A percentile compares a stretch with the other conserved stretches of the same genome.
Evolutionary conservation across 2,888 invertebrate genomes (phyloP).

Genomic region (Eristalinus sepulchralis): DNA sequence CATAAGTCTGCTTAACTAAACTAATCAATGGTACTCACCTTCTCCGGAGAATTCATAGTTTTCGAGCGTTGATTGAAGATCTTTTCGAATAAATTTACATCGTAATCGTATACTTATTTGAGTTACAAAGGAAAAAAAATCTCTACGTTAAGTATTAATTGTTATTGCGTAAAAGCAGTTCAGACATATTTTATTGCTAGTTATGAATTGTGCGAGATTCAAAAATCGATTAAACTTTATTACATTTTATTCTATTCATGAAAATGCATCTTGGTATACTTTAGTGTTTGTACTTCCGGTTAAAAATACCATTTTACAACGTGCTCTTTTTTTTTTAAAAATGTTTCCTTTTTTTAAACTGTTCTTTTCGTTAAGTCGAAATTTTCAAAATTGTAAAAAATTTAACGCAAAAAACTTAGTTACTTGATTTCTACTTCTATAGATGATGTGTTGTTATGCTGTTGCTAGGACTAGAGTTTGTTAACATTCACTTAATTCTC

Average conservation of each 20-base stretch:
- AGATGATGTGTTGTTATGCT: slow-evolving; percentile 59
- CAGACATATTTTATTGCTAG: slow-evolving; percentile 38
- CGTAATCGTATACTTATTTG: slow-evolving; percentile 23
- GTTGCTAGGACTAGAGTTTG: slow-evolving; percentile 26
- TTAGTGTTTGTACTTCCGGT: slow-evolving; percentile 78
- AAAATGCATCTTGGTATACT: slow-evolving; percentile 59
- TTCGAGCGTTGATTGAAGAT: slow-evolving; percentile 60
- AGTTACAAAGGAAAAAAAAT: background rate
- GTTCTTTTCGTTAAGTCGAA: slow-evolving; percentile 57
- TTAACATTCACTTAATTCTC: background rate
- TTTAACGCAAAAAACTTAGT: slow-evolving; percentile 48
- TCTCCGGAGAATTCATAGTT: slow-evolving; percentile 32
- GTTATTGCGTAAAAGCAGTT: too few species aligned
- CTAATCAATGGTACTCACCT: slow-evolving; percentile 49
- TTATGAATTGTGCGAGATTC: slow-evolving; percentile 42
- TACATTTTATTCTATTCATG: slow-evolving; percentile 39
- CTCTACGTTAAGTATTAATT: background rate
- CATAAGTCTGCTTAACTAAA: background rate
- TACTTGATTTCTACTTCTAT: slow-evolving; percentile 11
- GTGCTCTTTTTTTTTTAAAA: slow-evolving; percentile 75
- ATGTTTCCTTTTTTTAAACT: slow-evolving; percentile 57
- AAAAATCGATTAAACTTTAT: slow-evolving; percentile 30
- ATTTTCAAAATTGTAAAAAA: slow-evolving; percentile 34
- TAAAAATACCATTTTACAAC: slow-evolving; percentile 79
- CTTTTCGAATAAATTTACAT: background rate